Base-by-base conservation (phyloP, 2,113 vertebrate genomes). In the Hydropotes inermis region DNA sequence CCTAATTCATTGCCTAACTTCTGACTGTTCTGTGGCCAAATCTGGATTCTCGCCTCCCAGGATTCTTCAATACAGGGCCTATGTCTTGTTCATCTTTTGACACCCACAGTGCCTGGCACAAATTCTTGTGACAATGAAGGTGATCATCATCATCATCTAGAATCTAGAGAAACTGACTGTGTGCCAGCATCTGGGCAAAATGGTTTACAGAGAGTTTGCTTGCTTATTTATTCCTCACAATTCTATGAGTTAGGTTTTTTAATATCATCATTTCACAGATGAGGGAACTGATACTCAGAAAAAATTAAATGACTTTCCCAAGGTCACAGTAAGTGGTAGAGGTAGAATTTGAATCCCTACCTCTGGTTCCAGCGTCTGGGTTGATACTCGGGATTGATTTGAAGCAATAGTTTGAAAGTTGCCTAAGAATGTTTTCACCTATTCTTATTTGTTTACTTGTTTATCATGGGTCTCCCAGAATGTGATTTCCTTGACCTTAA, bases 1-100 rank as follows among this genome's bases (percentile, higher is more conserved):
- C 61, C 81, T 94, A 67, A 95, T 89, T 98, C 89, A 78, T 84
- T 89, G 50, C 61, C 60, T 89, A 33, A 61, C 61, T 87, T 89
- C 52, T 86, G 81, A 70, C 39, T 54, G 19, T 50, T 92, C 47
- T 70, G 2, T 39, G 25, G 83, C 83, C 54, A 58, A 43, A 76
- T 87, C 87, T 92, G 83, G 89, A 79, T 70, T 78, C 57, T 87
- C 33, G 16, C 43, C 67, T 52, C 61, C 21, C 85, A 39, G n/a
- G n/a, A 58, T 95, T 95, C 55, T 88, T 87, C 52, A 91, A 61
- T 16, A 50, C 30, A 58, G 9, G 25, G 39, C 55, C 74, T 88
- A 7, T 52, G 54, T 95, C 61, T 67, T 57, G 17, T 33, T 93
- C 74, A 39, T 60, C 36, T 52, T 84, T 58, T 23, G 54, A 94